These are phyloP conservation scores for Amphiprion percula DNA, from an alignment of 2,113 vertebrate genomes.

Conservation along the genomic window DNA sequence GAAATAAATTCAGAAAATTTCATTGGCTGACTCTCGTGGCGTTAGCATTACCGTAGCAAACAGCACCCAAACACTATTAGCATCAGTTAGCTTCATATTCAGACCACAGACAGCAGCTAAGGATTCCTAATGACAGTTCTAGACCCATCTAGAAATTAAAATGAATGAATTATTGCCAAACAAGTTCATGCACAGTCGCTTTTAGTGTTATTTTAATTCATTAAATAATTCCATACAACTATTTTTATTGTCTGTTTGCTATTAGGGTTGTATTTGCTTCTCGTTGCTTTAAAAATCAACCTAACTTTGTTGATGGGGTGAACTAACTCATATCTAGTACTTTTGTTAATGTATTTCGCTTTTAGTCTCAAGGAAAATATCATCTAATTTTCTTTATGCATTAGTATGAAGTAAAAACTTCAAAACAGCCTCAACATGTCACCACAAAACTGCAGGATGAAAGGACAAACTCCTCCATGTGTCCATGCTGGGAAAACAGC, in stretches of 20 bases:
- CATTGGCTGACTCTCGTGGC: slow-evolving; percentile 4
- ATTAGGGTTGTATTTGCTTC: no score
- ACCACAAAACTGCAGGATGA: background rate
- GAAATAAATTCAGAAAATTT: background rate
- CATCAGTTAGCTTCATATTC: background rate
- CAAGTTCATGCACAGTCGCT: background rate
- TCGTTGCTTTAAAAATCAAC: no score
- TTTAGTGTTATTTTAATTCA: background rate
- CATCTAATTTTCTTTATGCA: background rate
- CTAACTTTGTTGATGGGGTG: no score
- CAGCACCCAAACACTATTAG: background rate
- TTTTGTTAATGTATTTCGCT: background rate
- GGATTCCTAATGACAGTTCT: no score
- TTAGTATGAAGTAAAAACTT: background rate
- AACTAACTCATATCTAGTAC: no score
- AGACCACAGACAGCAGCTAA: background rate
- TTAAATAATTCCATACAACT: background rate
- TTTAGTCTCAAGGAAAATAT: background rate
- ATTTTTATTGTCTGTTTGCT: no score
- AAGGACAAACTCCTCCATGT: slow-evolving; percentile 7
- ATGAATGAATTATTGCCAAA: background rate
- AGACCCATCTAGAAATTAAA: no score
- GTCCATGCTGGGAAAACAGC: slow-evolving; percentile 24
- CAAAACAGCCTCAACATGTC: slow-evolving; percentile 1
- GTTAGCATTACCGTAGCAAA: background rate